These are phyloP conservation scores for Prosapia bicincta DNA, from an alignment of 2,888 invertebrate genomes.

Conservation along the genomic window DNA sequence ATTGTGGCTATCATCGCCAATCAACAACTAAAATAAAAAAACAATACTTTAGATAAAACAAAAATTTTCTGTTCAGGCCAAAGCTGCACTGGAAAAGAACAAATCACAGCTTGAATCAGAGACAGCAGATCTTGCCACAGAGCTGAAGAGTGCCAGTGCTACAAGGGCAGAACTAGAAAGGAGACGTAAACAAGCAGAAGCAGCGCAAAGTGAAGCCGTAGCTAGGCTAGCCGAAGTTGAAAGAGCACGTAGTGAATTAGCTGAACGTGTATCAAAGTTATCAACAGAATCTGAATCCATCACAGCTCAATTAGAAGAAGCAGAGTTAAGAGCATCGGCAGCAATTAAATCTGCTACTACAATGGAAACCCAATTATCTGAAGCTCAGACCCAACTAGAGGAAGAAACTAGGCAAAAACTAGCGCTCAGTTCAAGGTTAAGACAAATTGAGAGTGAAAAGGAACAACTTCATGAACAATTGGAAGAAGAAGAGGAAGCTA, in stretches of 20 bases:
- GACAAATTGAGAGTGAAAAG: slow-evolving; percentile 88
- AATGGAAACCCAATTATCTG: slow-evolving; percentile 81
- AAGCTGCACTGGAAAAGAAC: slow-evolving; percentile 83
- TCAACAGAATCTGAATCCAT: slow-evolving; percentile 85
- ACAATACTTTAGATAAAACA: too few species aligned
- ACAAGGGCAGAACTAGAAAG: slow-evolving; percentile 91
- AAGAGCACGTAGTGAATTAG: slow-evolving; percentile 64
- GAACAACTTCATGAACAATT: slow-evolving; percentile 85
- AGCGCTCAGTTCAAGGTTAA: slow-evolving; percentile 77
- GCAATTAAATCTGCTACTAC: slow-evolving; percentile 81
- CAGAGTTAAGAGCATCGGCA: slow-evolving; percentile 86
- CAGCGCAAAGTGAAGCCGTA: slow-evolving; percentile 58
- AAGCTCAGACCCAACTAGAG: slow-evolving; percentile 72
- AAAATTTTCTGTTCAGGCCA: slow-evolving; percentile 50
- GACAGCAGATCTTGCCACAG: slow-evolving; percentile 90
- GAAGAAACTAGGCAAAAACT: slow-evolving; percentile 97
- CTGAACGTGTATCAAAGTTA: slow-evolving; percentile 79
- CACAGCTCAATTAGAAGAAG: slow-evolving; percentile 70
- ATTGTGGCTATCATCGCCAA: too few species aligned
- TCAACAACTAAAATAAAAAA: too few species aligned
- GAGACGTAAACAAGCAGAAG: slow-evolving; percentile 80
- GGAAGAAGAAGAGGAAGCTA: slow-evolving; percentile 94
- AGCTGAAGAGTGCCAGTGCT: slow-evolving; percentile 82
- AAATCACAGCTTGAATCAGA: slow-evolving; percentile 89
- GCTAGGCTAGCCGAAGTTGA: slow-evolving; percentile 52